Evolutionary conservation across 2,888 invertebrate species (phyloP), one percentile per base, ranked within the genome.

Genomic region (Frankliniella intonsa): DNA sequence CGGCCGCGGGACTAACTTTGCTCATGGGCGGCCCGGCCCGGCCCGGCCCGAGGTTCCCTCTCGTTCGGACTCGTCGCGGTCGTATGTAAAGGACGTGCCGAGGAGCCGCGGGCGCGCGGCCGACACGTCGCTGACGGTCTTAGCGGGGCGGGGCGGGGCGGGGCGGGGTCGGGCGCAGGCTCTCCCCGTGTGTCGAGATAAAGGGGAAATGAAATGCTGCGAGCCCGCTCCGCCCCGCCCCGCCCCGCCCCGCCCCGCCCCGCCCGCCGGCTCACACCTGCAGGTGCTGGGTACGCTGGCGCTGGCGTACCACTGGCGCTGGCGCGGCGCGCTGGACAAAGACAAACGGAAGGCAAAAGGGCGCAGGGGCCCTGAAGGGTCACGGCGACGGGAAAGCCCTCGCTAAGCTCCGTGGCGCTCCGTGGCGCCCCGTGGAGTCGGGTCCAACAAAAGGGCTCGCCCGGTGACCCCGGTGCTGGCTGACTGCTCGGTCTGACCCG

Each of bases 321-420:
- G 55, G 55, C n/a, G 62, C 62, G 8, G 62, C 69, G 69, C 69
- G n/a, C 19, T 11, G 69, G 69, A 76, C 69, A 76, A 76, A 76
- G 69, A 76, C 69, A 76, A 76, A 76, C 69, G 69, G 69, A 76
- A 76, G 69, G 25, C 22, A 76, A 76, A 76, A 76, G 22, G 69
- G 55, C 19, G 17, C 55, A 14, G 55, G 19, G 55, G 69, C 69
- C 62, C 62, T n/a, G 62, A 62, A 62, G n/a, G 62, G 62, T 62
- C 62, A 62, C 62, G 14, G 14, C 11, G 62, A 12, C 69, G 22
- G 22, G 38, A 22, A 25, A 22, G 69, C 69, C 69, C 69, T 22
- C 69, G 25, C 69, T 76, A 76, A 76, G 69, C 69, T 22, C 69
- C 25, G 69, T 76, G 69, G 69, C 25, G 69, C 69, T 22, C 69